phyloP scores from a whole-genome alignment of 2,797 vertebrate genomes.

The Heliangelus exortis region DNA sequence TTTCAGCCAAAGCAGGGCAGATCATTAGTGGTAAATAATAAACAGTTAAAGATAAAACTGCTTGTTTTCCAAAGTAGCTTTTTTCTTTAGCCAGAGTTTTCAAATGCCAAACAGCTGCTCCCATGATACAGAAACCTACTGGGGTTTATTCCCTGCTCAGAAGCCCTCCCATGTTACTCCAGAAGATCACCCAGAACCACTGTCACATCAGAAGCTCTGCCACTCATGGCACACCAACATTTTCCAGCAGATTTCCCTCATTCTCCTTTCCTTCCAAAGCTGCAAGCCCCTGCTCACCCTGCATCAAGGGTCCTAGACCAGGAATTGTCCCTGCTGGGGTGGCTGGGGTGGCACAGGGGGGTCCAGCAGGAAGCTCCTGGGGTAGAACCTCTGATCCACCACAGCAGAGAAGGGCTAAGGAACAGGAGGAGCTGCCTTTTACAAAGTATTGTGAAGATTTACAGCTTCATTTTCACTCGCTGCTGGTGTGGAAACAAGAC shows the following conservation, averaged over 20 bases:
- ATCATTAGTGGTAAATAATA: neutral
- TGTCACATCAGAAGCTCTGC: neutral
- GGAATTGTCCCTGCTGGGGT: neutral
- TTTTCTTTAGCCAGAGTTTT: neutral
- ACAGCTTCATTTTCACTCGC: neutral
- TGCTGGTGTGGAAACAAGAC: neutral
- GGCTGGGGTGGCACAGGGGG: neutral
- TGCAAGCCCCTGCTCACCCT: rapidly evolving
- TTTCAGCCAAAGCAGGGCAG: neutral
- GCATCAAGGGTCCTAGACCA: rapidly evolving
- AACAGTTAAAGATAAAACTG: neutral
- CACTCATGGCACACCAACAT: neutral
- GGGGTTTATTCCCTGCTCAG: rapidly evolving
- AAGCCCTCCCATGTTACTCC: neutral
- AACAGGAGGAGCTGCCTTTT: neutral
- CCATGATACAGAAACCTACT: neutral
- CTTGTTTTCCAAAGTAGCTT: neutral
- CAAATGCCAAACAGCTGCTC: neutral
- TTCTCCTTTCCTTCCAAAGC: neutral
- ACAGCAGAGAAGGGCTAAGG: rapidly evolving
- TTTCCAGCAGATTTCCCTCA: neutral
- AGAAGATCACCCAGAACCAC: neutral
- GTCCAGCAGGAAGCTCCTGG: neutral
- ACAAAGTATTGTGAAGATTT: neutral
- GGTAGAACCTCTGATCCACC: neutral